A percentile compares a stretch with the other conserved stretches of the same genome.
phyloP scores from a whole-genome alignment of 2,888 invertebrate species.

The Hermodice carunculata region DNA sequence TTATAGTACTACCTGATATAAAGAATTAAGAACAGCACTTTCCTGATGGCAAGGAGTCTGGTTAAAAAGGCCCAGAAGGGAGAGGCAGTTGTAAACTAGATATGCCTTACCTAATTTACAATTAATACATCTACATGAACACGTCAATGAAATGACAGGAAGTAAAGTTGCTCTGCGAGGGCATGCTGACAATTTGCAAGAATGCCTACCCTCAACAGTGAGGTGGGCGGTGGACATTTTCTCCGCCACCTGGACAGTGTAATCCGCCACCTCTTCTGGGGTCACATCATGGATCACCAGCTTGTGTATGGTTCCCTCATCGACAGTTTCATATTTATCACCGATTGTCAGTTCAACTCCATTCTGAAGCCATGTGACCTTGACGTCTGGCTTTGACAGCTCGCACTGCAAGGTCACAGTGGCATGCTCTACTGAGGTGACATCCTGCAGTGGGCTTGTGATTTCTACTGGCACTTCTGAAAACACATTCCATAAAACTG shows the following conservation, averaged over 20 bases:
- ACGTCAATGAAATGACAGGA: no score
- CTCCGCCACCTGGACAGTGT: constrained; percentile 49
- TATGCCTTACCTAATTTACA: no score
- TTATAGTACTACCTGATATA: no score
- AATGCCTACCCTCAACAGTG: constrained; percentile 89
- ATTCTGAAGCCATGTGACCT: constrained; percentile 80
- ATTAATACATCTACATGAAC: no score
- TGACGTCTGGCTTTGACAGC: constrained; percentile 83
- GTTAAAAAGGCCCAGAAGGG: no score
- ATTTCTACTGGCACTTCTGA: constrained; percentile 65
- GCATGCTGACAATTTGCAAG: no score
- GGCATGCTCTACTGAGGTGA: constrained; percentile 72
- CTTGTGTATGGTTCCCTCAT: constrained; percentile 53
- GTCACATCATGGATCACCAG: constrained; percentile 36
- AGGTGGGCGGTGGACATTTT: constrained; percentile 76
- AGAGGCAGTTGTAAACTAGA: no score
- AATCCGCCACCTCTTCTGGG: constrained; percentile 51
- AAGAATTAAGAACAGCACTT: no score
- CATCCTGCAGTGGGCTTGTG: constrained; percentile 58
- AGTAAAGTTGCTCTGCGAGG: no score
- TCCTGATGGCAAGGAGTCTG: no score
- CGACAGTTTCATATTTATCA: constrained; percentile 23
- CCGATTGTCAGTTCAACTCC: constrained; percentile 42
- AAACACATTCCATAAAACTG: no score
- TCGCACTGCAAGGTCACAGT: constrained; percentile 91